phyloP scores from a whole-genome alignment of 2,888 invertebrate genomes.

The Seira ritae region DNA sequence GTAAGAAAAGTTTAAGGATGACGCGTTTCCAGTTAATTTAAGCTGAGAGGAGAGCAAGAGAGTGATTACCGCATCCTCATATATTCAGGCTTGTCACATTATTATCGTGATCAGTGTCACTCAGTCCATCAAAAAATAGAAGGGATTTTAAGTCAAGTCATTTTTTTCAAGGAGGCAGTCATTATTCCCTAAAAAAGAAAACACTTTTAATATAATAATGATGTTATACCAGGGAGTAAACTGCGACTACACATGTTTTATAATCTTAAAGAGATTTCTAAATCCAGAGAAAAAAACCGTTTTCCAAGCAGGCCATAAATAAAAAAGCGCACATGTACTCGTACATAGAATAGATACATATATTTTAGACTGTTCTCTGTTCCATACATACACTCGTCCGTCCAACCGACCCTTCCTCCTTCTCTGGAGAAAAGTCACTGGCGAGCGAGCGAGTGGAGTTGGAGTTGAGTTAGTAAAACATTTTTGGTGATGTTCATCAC shows the following conservation, averaged over 20 bases:
- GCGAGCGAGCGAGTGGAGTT: too few species aligned
- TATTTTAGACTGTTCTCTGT: too few species aligned
- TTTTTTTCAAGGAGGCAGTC: constrained; percentile 21
- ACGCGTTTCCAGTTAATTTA: constrained; percentile 53
- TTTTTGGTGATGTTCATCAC: constrained; percentile 41
- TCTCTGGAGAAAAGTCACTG: constrained; percentile 56
- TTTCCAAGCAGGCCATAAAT: constrained; percentile 35
- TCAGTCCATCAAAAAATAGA: constrained; percentile 50
- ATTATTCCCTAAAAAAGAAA: constrained; percentile 16
- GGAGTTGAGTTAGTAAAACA: constrained; percentile 35
- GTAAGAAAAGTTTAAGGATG: constrained; percentile 25
- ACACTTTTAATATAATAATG: constrained; percentile 24
- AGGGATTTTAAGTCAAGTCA: constrained; percentile 5
- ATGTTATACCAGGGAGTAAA: constrained; percentile 30
- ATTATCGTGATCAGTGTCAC: constrained; percentile 66
- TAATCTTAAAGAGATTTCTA: constrained; percentile 7
- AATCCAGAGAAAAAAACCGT: constrained; percentile 15
- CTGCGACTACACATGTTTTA: constrained; percentile 16
- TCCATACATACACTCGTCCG: background rate
- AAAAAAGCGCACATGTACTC: constrained; percentile 36
- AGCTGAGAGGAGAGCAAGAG: constrained; percentile 22
- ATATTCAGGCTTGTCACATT: constrained; percentile 39
- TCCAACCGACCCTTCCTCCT: constrained; percentile 31
- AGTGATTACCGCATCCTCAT: constrained; percentile 37
- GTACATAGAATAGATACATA: constrained; percentile 23